Base-by-base conservation (phyloP, 2,888 invertebrate species). In the Orthonevra nobilis region DNA sequence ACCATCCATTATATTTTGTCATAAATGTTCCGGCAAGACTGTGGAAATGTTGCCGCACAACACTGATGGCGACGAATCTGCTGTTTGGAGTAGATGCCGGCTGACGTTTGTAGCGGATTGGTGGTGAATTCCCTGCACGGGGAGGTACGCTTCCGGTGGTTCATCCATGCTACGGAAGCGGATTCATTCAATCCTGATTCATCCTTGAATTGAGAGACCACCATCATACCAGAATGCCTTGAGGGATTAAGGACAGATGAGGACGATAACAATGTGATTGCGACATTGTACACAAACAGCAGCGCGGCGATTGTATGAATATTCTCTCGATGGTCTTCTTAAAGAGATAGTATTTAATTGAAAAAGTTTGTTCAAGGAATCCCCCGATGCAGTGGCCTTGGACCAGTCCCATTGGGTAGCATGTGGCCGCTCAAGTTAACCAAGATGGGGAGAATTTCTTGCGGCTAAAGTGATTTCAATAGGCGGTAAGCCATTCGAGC, bases 1-100 rank as follows among this genome's bases (percentile, higher is more conserved):
- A 52, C 60, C 54, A 73, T 73, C 61, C 79, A 79, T 79, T 79
- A 73, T 68, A 50, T 72, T 73, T 79, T 61, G 79, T 79, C 79
- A 79, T 79, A 72, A 72, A 72, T 54, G 58, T 54, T 60, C 32
- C 34, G 69, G 50, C 26, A 69, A 69, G 60, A 69, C 50, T 61
- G 61, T 23, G 26, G n/a, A 40, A 58, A 50, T 50, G 50, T 10
- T 52, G 32, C 10, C 10, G 30, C 26, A 38, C 9, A 26, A 50
- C 46, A 12, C 32, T 32, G 42, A 20, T 23, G 42, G 34, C 60
- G 50, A 56, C 61, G 54, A 61, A 68, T 66, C 46, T 54, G 48
- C 38, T 56, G n/a, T 23, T n/a, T n/a, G n/a, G n/a, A n/a, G n/a
- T n/a, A 12, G 46, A 38, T 23, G 38, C 12, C 32, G n/a, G 48